Conservation (phyloP, 37 sponge, comb jelly and placozoan species). For the Oopsacas minuta region DNA sequence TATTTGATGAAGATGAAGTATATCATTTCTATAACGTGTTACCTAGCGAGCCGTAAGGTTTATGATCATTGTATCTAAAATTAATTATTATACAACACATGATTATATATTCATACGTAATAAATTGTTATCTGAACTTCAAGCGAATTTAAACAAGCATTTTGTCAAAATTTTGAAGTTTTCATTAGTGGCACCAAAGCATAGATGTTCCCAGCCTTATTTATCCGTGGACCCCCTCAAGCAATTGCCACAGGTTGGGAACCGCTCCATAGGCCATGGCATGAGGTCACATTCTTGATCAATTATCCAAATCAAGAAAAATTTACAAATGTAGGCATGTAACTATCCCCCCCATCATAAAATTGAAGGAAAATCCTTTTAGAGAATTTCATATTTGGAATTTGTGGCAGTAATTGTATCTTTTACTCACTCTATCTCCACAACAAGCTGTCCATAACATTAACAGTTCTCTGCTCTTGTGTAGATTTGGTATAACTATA, state of each 20-base stretch:
- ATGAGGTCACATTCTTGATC: too few species aligned
- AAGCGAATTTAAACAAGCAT: too few species aligned
- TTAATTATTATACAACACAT: neutral
- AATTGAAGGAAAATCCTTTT: neutral
- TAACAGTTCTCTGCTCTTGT: neutral
- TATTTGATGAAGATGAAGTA: constrained; percentile 70
- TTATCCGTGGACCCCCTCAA: too few species aligned
- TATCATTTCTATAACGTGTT: constrained; percentile 88
- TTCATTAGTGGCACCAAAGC: too few species aligned
- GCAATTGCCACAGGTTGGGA: too few species aligned
- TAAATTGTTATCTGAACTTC: too few species aligned
- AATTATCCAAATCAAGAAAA: too few species aligned
- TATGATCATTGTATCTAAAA: neutral
- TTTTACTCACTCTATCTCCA: constrained; percentile 11
- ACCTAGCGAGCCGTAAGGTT: constrained; percentile 49
- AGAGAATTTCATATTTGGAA: neutral
- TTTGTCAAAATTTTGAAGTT: too few species aligned
- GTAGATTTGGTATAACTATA: neutral
- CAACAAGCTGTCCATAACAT: neutral
- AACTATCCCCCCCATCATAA: neutral
- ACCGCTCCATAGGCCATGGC: too few species aligned
- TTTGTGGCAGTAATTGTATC: too few species aligned
- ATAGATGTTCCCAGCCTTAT: too few species aligned
- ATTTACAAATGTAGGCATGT: neutral
- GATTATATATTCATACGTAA: too few species aligned